Evolutionary conservation across 1,140 invertebrate species (phyloP).

Genomic region (Heliconius hewitsoni): DNA sequence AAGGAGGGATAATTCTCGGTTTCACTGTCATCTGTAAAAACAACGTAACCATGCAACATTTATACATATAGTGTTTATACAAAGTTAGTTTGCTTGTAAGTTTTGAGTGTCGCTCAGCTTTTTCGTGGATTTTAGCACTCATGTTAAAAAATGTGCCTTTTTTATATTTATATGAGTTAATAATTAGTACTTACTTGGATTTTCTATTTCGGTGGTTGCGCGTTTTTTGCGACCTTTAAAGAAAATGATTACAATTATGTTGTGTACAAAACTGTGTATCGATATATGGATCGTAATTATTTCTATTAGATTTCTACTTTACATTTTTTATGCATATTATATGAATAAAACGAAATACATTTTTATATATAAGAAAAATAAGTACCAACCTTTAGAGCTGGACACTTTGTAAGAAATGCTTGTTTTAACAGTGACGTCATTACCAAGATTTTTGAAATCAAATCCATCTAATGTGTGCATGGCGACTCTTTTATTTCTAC

Average conservation of each 20-base stretch:
- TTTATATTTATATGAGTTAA: neutral
- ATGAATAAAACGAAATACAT: neutral
- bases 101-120: constrained; percentile 29
- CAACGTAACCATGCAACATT: constrained; percentile 63
- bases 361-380: neutral
- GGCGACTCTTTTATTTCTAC: constrained; percentile 81
- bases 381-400: constrained; percentile 75
- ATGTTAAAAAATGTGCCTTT: constrained; percentile 48
- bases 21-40: constrained; percentile 76
- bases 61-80: constrained; percentile 44
- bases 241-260: neutral
- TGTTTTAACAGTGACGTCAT: constrained; percentile 86
- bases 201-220: constrained; percentile 40
- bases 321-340: too few relatives aligned
- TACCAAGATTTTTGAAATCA: constrained; percentile 74
- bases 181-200: constrained; percentile 57
- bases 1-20: constrained; percentile 60
- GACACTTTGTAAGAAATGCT: constrained; percentile 88
- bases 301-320: too few relatives aligned
- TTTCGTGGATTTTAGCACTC: constrained; percentile 51
- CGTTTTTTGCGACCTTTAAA: constrained; percentile 57
- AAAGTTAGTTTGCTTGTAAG: constrained; percentile 44
- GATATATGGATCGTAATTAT: neutral
- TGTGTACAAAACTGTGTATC: neutral
- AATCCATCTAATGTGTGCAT: constrained; percentile 74